Conservation (phyloP, 2,888 invertebrate genomes). For the Notocelia uddmanniana region DNA sequence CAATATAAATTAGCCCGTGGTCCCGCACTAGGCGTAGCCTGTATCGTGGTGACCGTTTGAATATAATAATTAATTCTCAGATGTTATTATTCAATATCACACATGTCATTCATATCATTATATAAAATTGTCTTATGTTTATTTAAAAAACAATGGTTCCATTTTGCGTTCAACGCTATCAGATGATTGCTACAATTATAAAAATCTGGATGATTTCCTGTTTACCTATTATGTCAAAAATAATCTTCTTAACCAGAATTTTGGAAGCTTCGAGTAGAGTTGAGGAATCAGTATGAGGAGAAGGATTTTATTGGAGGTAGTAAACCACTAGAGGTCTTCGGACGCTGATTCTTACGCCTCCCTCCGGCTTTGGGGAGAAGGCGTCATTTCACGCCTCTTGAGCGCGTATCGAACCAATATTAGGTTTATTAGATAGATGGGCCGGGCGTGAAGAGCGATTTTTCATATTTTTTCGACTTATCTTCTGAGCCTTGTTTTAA, state of each 20-base stretch:
- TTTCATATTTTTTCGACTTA: constrained; percentile 67
- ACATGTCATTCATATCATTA: no score
- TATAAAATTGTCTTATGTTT: no score
- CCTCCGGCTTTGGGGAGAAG: constrained; percentile 60
- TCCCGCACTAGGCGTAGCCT: no score
- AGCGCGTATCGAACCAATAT: constrained; percentile 83
- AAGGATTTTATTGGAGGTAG: constrained; percentile 51
- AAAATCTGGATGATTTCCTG: no score
- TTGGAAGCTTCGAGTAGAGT: constrained; percentile 48
- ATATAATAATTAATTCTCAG: no score
- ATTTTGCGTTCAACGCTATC: no score
- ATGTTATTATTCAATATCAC: no score
- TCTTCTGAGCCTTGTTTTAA: constrained; percentile 39
- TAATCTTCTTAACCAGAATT: constrained; percentile 51
- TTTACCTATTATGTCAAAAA: constrained; percentile 41
- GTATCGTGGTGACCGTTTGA: no score
- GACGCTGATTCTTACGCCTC: constrained; percentile 59
- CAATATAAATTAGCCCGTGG: no score
- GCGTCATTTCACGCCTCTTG: constrained; percentile 83
- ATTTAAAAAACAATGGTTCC: no score
- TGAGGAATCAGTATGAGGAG: constrained; percentile 11
- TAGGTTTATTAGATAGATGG: constrained; percentile 84
- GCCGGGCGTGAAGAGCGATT: constrained; percentile 73
- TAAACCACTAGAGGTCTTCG: constrained; percentile 64
- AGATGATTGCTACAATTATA: no score